Percentiles rank a stretch among this genome's conserved stretches.
Conservation (phyloP, 2,113 vertebrate genomes). For the Pelecanoides urinatrix region DNA sequence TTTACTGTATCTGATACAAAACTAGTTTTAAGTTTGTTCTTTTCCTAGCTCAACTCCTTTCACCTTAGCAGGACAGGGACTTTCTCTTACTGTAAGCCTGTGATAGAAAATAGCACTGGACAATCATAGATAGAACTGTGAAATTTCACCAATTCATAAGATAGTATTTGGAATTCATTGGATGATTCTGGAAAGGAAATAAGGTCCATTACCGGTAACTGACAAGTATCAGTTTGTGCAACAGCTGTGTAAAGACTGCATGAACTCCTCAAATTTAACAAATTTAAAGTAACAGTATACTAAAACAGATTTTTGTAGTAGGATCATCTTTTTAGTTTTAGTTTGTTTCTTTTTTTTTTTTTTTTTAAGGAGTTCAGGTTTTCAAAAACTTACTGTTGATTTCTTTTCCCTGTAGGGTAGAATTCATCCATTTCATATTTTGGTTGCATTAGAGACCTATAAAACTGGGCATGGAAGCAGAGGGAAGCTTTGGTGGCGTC, state of each 20-base stretch:
- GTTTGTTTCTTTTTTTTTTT: background rate
- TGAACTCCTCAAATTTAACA: background rate
- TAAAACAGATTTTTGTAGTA: background rate
- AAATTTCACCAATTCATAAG: background rate
- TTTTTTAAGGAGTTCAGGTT: background rate
- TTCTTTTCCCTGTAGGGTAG: slow-evolving; percentile 73
- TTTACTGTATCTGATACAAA: background rate
- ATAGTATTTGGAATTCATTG: background rate
- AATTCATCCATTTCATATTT: slow-evolving; percentile 87
- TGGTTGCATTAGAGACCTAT: slow-evolving; percentile 87
- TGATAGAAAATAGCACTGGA: background rate
- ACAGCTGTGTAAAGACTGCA: background rate
- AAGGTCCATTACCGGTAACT: background rate
- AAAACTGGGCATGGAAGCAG: slow-evolving; percentile 85
- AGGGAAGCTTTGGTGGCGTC: slow-evolving; percentile 89
- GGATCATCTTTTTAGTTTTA: background rate
- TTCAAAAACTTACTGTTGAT: background rate
- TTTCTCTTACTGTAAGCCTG: background rate
- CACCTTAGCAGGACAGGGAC: background rate
- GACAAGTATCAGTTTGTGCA: background rate
- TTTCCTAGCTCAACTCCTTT: background rate
- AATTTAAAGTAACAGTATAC: background rate
- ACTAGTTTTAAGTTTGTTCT: background rate
- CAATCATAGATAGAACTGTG: background rate
- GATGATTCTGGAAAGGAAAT: background rate